Evolutionary conservation across 2,888 invertebrate species (phyloP), one percentile per base, ranked within the genome.

Genomic region (Deladenus siricidicola): DNA sequence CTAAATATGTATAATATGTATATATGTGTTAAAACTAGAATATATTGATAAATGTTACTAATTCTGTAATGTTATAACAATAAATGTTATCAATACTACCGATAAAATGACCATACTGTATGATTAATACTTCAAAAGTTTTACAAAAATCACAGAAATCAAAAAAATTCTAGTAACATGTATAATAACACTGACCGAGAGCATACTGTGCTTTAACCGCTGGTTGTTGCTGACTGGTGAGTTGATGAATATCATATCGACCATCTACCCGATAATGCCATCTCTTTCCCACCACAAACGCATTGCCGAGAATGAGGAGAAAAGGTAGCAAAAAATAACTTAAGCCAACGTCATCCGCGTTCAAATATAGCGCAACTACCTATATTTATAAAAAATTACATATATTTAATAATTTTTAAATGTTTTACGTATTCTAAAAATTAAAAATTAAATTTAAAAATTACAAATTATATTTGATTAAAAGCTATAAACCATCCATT

Each of bases 191-290:
- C 61, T 30, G 14, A 66, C 66, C 60, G 8, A 68, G 49, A 6
- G 58, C 66, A 39, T 62, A 63, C 26, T 63, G 58, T 17, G 60
- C 53, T 48, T 59, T 58, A 24, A 58, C 48, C n/a, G 43, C n/a
- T 3, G 53, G 34, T 30, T 67, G 58, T 19, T 57, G 30, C 8
- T 42, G 49, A 10, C 55, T 47, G 42, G 56, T 19, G 48, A 67
- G 44, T 47, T 61, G 58, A 30, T 68, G 56, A 47, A 64, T 60
- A 47, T 67, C 67, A 44, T 52, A 45, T 14, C 67, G 63, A n/a
- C 67, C 67, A 42, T 67, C 67, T 24, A 60, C 58, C 45, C 53
- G 48, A 29, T 67, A 44, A 30, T 67, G 64, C 67, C 67, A 67
- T 8, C 67, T 63, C 53, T 61, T 61, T 2, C 59, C 60, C 42